Evolutionary conservation across 2,888 invertebrate genomes (phyloP).

Genomic region (Halictus ligatus): DNA sequence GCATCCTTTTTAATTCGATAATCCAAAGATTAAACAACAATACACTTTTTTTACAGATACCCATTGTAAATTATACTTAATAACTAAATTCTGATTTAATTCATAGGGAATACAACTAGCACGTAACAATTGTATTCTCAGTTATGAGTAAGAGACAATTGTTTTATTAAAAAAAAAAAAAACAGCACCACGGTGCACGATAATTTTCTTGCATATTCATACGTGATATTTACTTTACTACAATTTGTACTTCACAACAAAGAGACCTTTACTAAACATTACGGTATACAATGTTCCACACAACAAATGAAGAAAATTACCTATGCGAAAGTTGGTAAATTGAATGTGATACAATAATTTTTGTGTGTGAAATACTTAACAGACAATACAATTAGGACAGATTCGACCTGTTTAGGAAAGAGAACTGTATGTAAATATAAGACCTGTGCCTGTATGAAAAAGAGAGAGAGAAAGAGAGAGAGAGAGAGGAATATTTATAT

Average conservation of each 20-base stretch:
- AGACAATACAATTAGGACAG: conserved; percentile 55
- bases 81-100: conserved; percentile 42
- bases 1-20: conserved; percentile 53
- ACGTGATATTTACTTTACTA: conserved; percentile 20
- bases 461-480: conserved; percentile 28
- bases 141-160: conserved; percentile 29
- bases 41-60: conserved; percentile 49
- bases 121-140: conserved; percentile 23
- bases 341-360: conserved; percentile 38
- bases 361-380: conserved; percentile 38
- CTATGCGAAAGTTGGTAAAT: conserved; percentile 16
- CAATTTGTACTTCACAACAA: conserved; percentile 23
- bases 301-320: conserved; percentile 22
- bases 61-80: conserved; percentile 45
- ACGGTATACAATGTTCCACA: conserved; percentile 17
- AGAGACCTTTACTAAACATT: not conserved
- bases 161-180: conserved; percentile 14
- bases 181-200: conserved; percentile 21
- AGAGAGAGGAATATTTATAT: conserved; percentile 73
- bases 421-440: conserved; percentile 76
- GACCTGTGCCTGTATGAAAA: conserved; percentile 76
- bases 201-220: conserved; percentile 20
- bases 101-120: conserved; percentile 31
- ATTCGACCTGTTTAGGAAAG: conserved; percentile 40
- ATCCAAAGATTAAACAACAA: conserved; percentile 63